A percentile compares a stretch with the other conserved stretches of the same genome.
These are phyloP conservation scores for Nyctibius bracteatus DNA, from an alignment of 2,113 vertebrate genomes.

Conservation along the genomic window DNA sequence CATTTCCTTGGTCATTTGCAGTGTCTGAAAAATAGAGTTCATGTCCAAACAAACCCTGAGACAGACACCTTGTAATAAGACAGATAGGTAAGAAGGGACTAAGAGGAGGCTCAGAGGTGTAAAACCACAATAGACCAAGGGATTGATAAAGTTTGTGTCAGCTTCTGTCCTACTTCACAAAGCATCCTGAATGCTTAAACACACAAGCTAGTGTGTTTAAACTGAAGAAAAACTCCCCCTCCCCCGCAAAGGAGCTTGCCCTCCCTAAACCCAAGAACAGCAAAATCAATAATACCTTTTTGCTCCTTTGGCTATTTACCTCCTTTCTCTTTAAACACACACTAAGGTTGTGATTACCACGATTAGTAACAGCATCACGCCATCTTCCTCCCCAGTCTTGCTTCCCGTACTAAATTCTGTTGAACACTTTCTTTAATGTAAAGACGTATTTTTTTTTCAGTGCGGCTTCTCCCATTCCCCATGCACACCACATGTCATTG, in stretches of 20 bases:
- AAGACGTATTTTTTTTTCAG: not conserved
- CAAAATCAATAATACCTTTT: not conserved
- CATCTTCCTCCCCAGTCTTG: not conserved
- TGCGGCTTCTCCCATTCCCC: not conserved
- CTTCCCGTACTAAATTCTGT: not conserved
- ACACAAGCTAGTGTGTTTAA: not conserved
- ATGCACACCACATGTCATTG: not conserved
- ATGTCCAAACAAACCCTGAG: not conserved
- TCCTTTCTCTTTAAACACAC: not conserved
- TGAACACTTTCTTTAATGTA: not conserved
- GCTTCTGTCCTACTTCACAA: not conserved
- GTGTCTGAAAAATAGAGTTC: not conserved
- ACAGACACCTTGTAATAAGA: not conserved
- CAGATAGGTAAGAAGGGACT: not conserved
- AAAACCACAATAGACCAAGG: not conserved
- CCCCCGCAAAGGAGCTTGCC: fast-evolving
- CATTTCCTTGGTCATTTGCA: not conserved
- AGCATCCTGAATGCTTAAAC: not conserved
- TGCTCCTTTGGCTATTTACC: not conserved
- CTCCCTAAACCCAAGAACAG: not conserved
- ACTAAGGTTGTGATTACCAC: not conserved
- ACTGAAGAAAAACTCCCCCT: not conserved
- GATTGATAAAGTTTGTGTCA: not conserved
- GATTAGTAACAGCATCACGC: not conserved
- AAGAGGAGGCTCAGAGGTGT: not conserved